phyloP scores from a whole-genome alignment of 35 echinoderm and acorn worm genomes.

The Nesometra sesokonis region DNA sequence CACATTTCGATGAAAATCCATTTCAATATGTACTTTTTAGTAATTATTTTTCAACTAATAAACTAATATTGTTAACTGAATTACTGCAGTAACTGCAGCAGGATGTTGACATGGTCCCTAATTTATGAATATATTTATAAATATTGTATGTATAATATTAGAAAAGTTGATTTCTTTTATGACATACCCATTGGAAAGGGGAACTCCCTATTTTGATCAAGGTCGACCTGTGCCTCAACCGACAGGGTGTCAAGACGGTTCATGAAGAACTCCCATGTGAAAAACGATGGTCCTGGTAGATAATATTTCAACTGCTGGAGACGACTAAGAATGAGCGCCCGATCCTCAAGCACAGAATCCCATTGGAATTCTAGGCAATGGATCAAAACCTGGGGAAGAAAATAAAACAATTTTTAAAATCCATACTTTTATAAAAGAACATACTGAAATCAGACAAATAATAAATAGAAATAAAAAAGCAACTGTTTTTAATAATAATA shows the following conservation, averaged over 20 bases:
- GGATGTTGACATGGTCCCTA: no score
- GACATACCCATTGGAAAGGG: constrained; percentile 84
- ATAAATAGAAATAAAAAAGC: no score
- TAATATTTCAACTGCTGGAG: constrained; percentile 65
- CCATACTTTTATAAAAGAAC: no score
- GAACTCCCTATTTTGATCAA: constrained; percentile 92
- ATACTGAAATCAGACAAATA: no score
- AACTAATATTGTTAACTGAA: no score
- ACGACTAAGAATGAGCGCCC: constrained; percentile 61
- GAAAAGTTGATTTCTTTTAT: neutral
- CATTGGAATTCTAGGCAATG: constrained; percentile 92
- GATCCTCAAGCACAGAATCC: constrained; percentile 92
- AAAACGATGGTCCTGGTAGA: constrained; percentile 34
- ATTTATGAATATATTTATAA: no score
- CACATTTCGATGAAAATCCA: no score
- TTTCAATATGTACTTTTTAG: no score
- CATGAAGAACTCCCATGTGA: constrained; percentile 98
- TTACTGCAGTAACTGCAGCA: no score
- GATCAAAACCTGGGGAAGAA: constrained; percentile 45
- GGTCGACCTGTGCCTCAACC: constrained; percentile 83
- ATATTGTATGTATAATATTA: no score
- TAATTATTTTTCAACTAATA: no score
- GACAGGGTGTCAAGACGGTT: constrained; percentile 85
- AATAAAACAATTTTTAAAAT: neutral
- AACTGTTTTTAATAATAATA: no score